These are phyloP conservation scores for Saccostrea echinata DNA, from an alignment of 1,140 invertebrate genomes.

Conservation along the genomic window DNA sequence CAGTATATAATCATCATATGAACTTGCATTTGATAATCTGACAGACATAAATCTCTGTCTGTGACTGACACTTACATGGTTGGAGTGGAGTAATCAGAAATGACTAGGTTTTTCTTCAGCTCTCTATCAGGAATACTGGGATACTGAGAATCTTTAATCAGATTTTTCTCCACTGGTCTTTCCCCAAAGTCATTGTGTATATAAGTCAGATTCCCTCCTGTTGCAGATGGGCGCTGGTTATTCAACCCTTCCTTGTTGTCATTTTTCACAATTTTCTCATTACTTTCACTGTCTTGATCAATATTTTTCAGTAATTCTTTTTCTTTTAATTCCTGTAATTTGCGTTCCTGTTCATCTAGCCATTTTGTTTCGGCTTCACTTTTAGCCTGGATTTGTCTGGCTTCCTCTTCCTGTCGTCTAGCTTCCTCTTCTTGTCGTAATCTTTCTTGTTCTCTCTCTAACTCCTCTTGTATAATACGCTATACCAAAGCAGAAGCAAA, in stretches of 20 bases:
- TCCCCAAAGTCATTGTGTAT: constrained; percentile 64
- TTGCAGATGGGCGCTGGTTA: constrained; percentile 63
- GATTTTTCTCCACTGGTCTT: constrained; percentile 61
- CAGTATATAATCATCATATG: too few relatives aligned
- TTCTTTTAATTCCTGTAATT: constrained; percentile 66
- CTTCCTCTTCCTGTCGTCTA: constrained; percentile 79
- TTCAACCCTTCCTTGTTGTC: constrained; percentile 55
- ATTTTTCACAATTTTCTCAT: constrained; percentile 46
- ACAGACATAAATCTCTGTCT: too few relatives aligned
- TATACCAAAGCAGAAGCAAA: constrained; percentile 23
- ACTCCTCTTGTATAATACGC: constrained; percentile 67
- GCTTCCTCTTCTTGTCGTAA: constrained; percentile 63
- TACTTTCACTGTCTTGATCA: constrained; percentile 55
- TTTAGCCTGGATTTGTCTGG: constrained; percentile 62
- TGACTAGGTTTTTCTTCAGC: constrained; percentile 69
- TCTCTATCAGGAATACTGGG: constrained; percentile 69
- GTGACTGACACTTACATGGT: background rate
- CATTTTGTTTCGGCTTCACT: constrained; percentile 68
- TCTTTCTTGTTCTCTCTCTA: constrained; percentile 68
- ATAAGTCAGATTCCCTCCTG: constrained; percentile 60
- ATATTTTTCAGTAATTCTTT: constrained; percentile 63
- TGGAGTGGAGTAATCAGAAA: constrained; percentile 58
- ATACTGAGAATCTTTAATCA: constrained; percentile 52
- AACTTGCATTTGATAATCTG: too few relatives aligned
- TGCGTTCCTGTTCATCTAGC: constrained; percentile 68